A percentile compares a stretch with the other conserved stretches of the same genome.
These are phyloP conservation scores for Drosophila ogumai DNA, from an alignment of 1,140 invertebrate genomes.

Conservation along the genomic window DNA sequence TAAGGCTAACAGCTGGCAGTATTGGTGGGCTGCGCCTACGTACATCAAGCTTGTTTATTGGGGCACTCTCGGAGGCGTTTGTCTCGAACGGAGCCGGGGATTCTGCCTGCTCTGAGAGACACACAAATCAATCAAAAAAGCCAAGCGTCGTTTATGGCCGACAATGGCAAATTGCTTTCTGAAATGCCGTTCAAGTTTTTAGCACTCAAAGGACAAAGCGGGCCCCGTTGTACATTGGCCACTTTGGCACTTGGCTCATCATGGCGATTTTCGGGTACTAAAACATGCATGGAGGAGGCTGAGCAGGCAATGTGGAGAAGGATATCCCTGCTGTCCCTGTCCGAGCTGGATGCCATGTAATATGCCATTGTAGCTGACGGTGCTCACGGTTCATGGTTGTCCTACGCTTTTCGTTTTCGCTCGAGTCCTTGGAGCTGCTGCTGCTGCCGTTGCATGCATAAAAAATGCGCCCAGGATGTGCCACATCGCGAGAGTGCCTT, in stretches of 20 bases:
- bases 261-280: slow-evolving; percentile 62
- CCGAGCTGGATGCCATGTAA: slow-evolving; percentile 65
- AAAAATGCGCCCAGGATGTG: slow-evolving; percentile 67
- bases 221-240: slow-evolving; percentile 26
- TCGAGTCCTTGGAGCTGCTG: slow-evolving; percentile 38
- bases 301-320: background rate
- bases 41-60: slow-evolving; percentile 56
- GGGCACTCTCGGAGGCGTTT: slow-evolving; percentile 35
- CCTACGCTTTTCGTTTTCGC: background rate
- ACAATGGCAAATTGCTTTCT: slow-evolving; percentile 76
- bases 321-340: slow-evolving; percentile 3
- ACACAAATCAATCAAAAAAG: slow-evolving; percentile 80
- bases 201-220: slow-evolving; percentile 22
- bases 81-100: slow-evolving; percentile 25
- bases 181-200: slow-evolving; percentile 61
- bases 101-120: slow-evolving; percentile 5
- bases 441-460: slow-evolving; percentile 53
- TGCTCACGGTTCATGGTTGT: slow-evolving; percentile 46
- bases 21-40: slow-evolving; percentile 3
- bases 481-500: slow-evolving; percentile 56
- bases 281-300: slow-evolving; percentile 63
- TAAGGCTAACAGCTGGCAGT: slow-evolving; percentile 38
- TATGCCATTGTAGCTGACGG: slow-evolving; percentile 60
- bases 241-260: slow-evolving; percentile 72
- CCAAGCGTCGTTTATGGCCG: slow-evolving; percentile 63